phyloP scores from a whole-genome alignment of 2,113 vertebrate genomes.

The Acrocephalus arundinaceus region DNA sequence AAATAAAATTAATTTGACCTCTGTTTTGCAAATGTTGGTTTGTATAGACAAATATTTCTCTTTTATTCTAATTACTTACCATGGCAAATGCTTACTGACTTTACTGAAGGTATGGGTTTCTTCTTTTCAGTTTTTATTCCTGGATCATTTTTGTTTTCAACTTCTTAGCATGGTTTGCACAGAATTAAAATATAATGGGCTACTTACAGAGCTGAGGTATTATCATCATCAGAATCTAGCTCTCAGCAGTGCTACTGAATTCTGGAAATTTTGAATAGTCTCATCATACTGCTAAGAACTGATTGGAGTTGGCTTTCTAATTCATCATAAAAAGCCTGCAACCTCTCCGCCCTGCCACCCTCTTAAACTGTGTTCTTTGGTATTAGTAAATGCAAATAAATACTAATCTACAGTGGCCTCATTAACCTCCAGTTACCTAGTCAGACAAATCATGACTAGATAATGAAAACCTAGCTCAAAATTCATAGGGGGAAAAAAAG shows the following conservation, averaged over 20 bases:
- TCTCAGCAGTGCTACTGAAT: background rate
- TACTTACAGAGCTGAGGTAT: background rate
- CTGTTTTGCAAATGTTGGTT: background rate
- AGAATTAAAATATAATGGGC: background rate
- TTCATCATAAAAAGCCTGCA: background rate
- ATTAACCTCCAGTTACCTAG: background rate
- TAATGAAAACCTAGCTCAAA: background rate
- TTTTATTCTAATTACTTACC: background rate
- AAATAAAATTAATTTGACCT: background rate
- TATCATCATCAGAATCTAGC: background rate
- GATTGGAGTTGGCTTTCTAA: background rate
- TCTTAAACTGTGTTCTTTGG: background rate
- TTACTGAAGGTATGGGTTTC: background rate
- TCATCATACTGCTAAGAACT: background rate
- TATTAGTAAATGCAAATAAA: background rate
- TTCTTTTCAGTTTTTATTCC: background rate
- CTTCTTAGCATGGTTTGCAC: background rate
- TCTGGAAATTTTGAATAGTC: background rate
- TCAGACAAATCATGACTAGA: background rate
- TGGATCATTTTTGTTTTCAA: background rate
- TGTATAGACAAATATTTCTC: background rate
- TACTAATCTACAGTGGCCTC: background rate
- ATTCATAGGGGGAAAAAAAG: background rate
- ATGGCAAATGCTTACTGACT: background rate
- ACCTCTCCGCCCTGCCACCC: rapidly evolving